Base-by-base conservation (phyloP, 2,888 invertebrate genomes). In the Auanema sp. region DNA sequence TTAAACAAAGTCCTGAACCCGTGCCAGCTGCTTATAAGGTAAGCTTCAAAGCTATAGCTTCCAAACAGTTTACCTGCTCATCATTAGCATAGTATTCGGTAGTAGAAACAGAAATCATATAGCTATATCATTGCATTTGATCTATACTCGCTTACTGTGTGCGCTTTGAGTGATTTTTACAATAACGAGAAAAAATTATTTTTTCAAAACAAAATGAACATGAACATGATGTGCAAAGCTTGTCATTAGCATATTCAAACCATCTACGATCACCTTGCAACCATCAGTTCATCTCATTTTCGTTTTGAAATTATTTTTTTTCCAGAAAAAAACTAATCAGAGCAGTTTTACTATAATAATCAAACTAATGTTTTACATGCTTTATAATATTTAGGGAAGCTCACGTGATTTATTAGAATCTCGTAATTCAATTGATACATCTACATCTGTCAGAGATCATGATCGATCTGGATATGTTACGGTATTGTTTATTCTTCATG, bases 381-480 rank as follows among this genome's bases (percentile, higher is more conserved):
- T 33, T 33, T 5, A 33, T 33, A 33, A 33, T 33, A 33, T 47
- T 60, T 75, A 76, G 76, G 76, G 75, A 43, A 72, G 72, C 57
- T 66, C 72, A 0, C 67, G 72, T 16, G 79, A 79, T 14, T 58
- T 73, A 65, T 68, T 77, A 42, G 80, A 77, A 57, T 79, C 79
- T 8, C 70, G 81, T 44, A 75, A 74, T 25, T 76, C 76, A 5
- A 67, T 75, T 53, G 77, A 72, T 33, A 78, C 74, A 51, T 60
- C 66, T 41, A 68, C 72, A 49, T 68, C 70, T 16, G 50, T 59
- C 16, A 52, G 64, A 8, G 77, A 75, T 53, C 67, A 75, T 40
- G 79, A 80, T 56, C 73, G 77, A 33, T 72, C 75, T 43, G 80
- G 80, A 47, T 80, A 80, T 64, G 77, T 75, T 18, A 80, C 80